A percentile compares a stretch with the other conserved stretches of the same genome.
phyloP scores from a whole-genome alignment of 1,140 invertebrate genomes.

The Drosophila pseudoobscura region DNA sequence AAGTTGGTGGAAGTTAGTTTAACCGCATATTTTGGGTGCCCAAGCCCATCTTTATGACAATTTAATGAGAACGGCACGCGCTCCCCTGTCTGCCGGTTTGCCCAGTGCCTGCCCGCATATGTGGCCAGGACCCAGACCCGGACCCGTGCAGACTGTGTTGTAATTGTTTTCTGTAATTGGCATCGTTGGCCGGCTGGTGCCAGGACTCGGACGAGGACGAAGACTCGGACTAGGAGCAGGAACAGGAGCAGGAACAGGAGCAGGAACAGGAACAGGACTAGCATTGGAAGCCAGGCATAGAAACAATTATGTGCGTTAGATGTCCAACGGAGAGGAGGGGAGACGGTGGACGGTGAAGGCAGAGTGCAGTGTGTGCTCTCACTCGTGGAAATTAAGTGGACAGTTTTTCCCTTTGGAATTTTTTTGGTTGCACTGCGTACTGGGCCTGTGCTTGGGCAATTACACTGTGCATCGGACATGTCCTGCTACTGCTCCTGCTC shows the following conservation, averaged over 20 bases:
- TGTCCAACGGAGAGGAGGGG: constrained; percentile 14
- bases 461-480: constrained; percentile 32
- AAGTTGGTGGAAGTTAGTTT: constrained; percentile 11
- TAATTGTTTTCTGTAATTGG: constrained; percentile 81
- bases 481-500: neutral
- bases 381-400: constrained; percentile 77
- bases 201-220: constrained; percentile 29
- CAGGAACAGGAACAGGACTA: neutral
- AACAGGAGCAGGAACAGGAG: neutral
- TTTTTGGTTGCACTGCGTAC: constrained; percentile 11
- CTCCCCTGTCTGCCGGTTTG: neutral
- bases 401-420: constrained; percentile 42
- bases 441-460: constrained; percentile 14
- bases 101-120: constrained; percentile 16
- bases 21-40: constrained; percentile 29
- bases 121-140: constrained; percentile 17
- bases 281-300: constrained; percentile 24
- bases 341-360: neutral
- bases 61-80: constrained; percentile 64
- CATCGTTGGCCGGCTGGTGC: constrained; percentile 70
- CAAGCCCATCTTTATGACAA: constrained; percentile 36
- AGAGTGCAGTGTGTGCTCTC: constrained; percentile 37
- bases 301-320: constrained; percentile 80
- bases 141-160: constrained; percentile 49
- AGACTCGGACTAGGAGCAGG: constrained; percentile 1